Conservation (phyloP, 2,888 invertebrate genomes). For the Ypsolopha scabrella region DNA sequence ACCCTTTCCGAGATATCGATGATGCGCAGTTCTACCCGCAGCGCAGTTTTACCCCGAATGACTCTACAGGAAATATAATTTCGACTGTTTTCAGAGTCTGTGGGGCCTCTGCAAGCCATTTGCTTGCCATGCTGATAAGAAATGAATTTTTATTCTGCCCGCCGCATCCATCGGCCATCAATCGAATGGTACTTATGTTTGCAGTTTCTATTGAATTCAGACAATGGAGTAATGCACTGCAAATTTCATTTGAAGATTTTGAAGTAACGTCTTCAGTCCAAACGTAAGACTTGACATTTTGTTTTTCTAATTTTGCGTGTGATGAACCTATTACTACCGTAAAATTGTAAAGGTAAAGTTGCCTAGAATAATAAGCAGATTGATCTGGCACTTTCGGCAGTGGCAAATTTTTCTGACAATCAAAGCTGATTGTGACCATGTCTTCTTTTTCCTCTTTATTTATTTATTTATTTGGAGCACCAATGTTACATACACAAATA, state of each 20-base stretch:
- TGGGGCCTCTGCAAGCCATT: conserved; percentile 11
- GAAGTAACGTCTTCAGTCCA: conserved; percentile 12
- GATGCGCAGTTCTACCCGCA: no score
- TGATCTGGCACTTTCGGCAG: conserved; percentile 11
- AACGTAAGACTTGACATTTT: conserved; percentile 15
- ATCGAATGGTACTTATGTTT: conserved; percentile 4
- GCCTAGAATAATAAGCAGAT: conserved; percentile 6
- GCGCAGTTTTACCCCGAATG: no score
- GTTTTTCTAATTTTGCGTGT: not conserved
- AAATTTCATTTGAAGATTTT: conserved; percentile 17
- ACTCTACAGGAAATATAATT: conserved; percentile 18
- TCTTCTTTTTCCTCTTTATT: not conserved
- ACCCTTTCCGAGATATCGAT: no score
- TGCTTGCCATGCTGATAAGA: conserved; percentile 12
- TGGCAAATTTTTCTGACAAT: conserved; percentile 1
- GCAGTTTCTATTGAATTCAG: conserved; percentile 8
- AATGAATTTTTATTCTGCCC: conserved; percentile 19
- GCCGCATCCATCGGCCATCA: conserved; percentile 8
- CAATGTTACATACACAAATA: no score
- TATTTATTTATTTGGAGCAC: no score
- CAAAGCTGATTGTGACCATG: not conserved
- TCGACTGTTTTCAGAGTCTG: conserved; percentile 8
- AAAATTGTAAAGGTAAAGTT: conserved; percentile 9
- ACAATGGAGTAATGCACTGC: conserved; percentile 10
- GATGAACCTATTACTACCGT: conserved; percentile 8